Percentiles rank a stretch among this genome's conserved stretches.
These are phyloP conservation scores for Percina caprodes DNA, from an alignment of 2,113 vertebrate species.

Conservation along the genomic window DNA sequence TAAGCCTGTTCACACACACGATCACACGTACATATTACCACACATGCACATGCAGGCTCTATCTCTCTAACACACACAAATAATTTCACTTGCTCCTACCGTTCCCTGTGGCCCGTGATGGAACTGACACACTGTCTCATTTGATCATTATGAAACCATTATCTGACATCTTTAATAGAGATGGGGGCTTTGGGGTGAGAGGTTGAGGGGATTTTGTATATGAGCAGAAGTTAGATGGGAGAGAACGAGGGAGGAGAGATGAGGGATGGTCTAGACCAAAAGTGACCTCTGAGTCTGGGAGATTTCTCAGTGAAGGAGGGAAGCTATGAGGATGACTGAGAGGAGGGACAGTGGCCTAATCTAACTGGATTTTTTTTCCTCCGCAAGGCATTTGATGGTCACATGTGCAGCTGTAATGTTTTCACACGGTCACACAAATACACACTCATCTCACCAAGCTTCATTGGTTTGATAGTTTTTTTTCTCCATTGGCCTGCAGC, in stretches of 20 bases:
- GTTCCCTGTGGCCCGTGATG: conserved; percentile 69
- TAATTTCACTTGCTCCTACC: conserved; percentile 62
- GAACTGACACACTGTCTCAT: conserved; percentile 72
- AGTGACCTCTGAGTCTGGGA: conserved; percentile 51
- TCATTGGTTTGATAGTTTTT: conserved; percentile 59
- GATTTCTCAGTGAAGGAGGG: conserved; percentile 61
- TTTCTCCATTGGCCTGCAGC: conserved; percentile 57
- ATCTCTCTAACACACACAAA: conserved; percentile 26
- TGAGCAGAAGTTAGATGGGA: conserved; percentile 44
- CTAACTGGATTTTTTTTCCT: conserved; percentile 18
- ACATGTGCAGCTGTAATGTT: conserved; percentile 51
- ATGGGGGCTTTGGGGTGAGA: conserved; percentile 51
- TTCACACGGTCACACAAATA: conserved; percentile 11
- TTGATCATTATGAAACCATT: conserved; percentile 66
- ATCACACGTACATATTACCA: background rate
- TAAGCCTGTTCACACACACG: background rate
- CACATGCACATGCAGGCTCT: conserved; percentile 1
- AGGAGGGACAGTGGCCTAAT: conserved; percentile 40
- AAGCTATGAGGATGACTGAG: conserved; percentile 35
- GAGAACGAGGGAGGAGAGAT: conserved; percentile 1
- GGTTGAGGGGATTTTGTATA: conserved; percentile 56
- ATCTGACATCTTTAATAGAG: conserved; percentile 67
- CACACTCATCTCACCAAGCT: conserved; percentile 27
- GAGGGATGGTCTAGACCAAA: conserved; percentile 44
- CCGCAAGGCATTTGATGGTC: conserved; percentile 33